Conservation (phyloP, 2,797 vertebrate species). For the Galagoides demidoff region DNA sequence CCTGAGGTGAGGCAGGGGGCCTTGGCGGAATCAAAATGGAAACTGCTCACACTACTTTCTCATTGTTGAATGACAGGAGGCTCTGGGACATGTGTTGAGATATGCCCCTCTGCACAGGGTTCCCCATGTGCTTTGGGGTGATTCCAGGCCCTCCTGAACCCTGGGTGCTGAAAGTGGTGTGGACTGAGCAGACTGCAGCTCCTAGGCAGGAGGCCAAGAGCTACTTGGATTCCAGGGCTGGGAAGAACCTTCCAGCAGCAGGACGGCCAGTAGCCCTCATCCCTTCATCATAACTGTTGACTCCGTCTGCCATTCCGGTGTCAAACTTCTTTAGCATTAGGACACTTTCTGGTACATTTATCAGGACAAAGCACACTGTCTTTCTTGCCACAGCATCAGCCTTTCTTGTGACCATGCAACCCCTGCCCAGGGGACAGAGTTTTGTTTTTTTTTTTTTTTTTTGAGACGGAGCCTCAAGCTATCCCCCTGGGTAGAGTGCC, state of each 20-base stretch:
- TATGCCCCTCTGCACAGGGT: neutral
- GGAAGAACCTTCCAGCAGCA: neutral
- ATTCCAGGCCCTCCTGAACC: neutral
- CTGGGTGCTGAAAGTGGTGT: neutral
- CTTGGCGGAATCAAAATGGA: neutral
- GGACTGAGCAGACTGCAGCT: neutral
- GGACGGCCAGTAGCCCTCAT: no score
- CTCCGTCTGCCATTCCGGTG: neutral
- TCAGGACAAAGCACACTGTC: neutral
- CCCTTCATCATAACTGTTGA: neutral
- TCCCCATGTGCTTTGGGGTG: no score
- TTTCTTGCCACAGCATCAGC: neutral
- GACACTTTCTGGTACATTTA: neutral
- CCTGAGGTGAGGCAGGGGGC: neutral
- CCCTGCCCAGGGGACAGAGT: no score
- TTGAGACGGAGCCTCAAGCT: no score
- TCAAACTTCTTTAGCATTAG: neutral
- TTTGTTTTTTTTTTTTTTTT: no score
- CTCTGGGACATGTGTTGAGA: no score
- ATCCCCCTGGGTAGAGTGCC: no score
- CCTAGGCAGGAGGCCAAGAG: neutral
- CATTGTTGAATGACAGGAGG: rapidly evolving
- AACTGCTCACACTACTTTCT: neutral
- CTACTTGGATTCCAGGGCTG: neutral
- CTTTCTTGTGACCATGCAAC: neutral